Evolutionary conservation across 2,797 vertebrate species (phyloP), one percentile per base, ranked within the genome.

Genomic region (Chaetodon trifasciatus): DNA sequence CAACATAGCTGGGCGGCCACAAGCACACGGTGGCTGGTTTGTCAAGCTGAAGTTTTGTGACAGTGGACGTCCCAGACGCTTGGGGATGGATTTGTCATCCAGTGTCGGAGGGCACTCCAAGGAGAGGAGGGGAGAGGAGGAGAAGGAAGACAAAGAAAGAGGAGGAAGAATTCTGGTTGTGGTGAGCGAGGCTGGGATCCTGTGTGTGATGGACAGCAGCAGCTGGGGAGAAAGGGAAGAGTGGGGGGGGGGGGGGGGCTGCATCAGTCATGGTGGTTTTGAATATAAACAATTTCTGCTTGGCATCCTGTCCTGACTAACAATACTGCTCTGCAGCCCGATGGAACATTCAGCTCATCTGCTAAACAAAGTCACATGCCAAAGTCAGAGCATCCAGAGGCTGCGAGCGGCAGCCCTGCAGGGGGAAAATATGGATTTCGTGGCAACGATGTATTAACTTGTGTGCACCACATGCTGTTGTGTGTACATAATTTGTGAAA

Each of bases 251-350:
- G 19, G 47, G 61, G 76, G 85, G 83, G 86, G 64, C 74, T 79
- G 72, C 78, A 87, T 94, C 86, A 92, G 90, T 92, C 91, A 90
- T 24, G 76, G 85, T 70, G 89, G 87, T 90, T 93, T 91, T 80
- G 57, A 89, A 90, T 77, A 50, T 85, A 90, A 89, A 90, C 86
- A 85, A 19, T 89, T 88, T 85, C 65, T 83, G 69, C 87, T 88
- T 81, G 89, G 85, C 79, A 70, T 84, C 68, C 76, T 70, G 40
- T 85, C 72, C 80, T 61, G 58, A 86, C 70, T 78, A 52, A 74
- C 87, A 80, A 60, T 32, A 1, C 47, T 9, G 62, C 69, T 74
- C 76, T 66, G 6, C 57, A 16, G 52, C 69, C 52, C 39, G 0
- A 52, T 32, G 80, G 80, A 91, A 93, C 88, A 86, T 84, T 92